A percentile compares a stretch with the other conserved stretches of the same genome.
Conservation (phyloP, 2,113 vertebrate species). For the Brachypteracias leptosomus region DNA sequence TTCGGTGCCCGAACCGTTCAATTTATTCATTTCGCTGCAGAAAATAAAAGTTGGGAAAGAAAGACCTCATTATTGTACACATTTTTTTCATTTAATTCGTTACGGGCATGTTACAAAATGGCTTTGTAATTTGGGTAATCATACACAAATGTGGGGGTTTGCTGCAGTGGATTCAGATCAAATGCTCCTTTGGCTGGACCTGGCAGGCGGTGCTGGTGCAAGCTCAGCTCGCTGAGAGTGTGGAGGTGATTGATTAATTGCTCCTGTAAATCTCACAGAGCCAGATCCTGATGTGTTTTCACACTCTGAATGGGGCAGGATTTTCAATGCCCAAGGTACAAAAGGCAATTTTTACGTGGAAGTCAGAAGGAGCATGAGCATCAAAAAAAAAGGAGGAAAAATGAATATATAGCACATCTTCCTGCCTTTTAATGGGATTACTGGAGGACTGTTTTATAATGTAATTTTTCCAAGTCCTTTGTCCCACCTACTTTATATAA, state of each 20-base stretch:
- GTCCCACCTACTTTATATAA: neutral
- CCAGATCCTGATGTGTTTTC: neutral
- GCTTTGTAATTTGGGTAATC: constrained; percentile 68
- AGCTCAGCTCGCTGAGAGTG: neutral
- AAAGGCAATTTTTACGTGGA: neutral
- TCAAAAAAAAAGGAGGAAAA: neutral
- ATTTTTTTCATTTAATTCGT: constrained; percentile 46
- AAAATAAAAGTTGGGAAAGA: constrained; percentile 12
- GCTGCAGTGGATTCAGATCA: constrained; percentile 17
- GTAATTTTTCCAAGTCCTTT: neutral
- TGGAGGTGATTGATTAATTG: constrained; percentile 39
- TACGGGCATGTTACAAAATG: constrained; percentile 49
- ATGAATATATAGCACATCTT: neutral
- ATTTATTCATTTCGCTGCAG: neutral
- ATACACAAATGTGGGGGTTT: constrained; percentile 46
- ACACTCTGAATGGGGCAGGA: neutral
- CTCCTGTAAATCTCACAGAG: neutral
- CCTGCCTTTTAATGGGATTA: neutral
- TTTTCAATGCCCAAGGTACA: neutral
- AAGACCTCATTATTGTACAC: constrained; percentile 30
- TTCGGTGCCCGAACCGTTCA: neutral
- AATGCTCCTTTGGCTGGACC: constrained; percentile 5
- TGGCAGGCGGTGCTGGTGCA: constrained; percentile 16
- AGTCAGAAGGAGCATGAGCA: neutral
- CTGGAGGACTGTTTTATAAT: neutral